phyloP scores from a whole-genome alignment of 1,140 invertebrate genomes.

The Maconellicoccus hirsutus region DNA sequence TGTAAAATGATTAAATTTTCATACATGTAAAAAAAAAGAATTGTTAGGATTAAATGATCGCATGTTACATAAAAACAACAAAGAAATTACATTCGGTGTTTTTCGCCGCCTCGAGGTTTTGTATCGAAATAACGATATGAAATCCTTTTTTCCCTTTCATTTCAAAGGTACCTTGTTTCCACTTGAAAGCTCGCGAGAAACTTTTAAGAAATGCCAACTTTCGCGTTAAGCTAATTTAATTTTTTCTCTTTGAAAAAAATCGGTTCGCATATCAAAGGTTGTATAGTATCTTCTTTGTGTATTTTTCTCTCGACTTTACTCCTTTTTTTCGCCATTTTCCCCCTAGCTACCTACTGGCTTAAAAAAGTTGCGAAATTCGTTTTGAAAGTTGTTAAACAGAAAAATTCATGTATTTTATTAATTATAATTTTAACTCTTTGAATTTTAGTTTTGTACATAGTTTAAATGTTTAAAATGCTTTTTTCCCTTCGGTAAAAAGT shows the following conservation, averaged over 20 bases:
- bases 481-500: background rate
- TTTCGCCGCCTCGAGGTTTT: background rate
- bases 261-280: background rate
- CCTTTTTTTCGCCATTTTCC: background rate
- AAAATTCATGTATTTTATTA: slow-evolving; percentile 9
- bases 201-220: slow-evolving; percentile 5
- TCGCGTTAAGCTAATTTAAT: background rate
- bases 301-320: no score
- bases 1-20: slow-evolving; percentile 5
- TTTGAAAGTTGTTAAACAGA: background rate
- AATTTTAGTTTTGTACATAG: background rate
- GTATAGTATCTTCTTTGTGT: background rate
- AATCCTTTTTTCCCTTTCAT: background rate
- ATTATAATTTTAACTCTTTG: background rate
- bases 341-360: background rate
- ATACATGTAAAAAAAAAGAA: background rate
- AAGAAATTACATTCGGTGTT: background rate
- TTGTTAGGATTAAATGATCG: background rate
- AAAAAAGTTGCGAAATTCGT: background rate
- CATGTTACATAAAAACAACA: slow-evolving; percentile 9
- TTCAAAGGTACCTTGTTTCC: slow-evolving; percentile 3
- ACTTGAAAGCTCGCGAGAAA: background rate
- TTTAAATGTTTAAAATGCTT: background rate
- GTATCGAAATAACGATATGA: background rate
- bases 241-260: slow-evolving; percentile 1